Base-by-base conservation (phyloP, 2,797 vertebrate species). In the Anas acuta region DNA sequence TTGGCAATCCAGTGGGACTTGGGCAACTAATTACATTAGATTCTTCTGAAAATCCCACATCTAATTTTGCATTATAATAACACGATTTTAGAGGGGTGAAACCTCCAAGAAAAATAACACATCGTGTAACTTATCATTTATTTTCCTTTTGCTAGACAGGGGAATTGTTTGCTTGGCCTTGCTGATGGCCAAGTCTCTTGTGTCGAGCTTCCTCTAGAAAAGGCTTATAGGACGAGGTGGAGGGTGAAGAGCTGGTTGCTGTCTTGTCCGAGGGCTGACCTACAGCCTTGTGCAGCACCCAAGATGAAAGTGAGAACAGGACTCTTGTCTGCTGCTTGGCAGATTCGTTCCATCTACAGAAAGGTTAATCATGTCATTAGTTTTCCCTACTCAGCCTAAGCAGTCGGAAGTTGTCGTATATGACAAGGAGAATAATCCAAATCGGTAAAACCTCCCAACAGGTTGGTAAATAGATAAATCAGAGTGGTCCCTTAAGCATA, bases 401-500 rank as follows among this genome's bases (percentile, higher is more conserved):
- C 22, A 15, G 20, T 81, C 51, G 62, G 41, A 74, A 96, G 49
- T 92, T 83, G 76, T 37, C 93, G 60, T 51, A 12, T 51, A 4
- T 58, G 60, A 85, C 70, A 25, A 80, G 51, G 73, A 93, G n/a
- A 91, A 70, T 77, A 89, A 96, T 96, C 72, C 91, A 86, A 87
- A 91, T 87, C 67, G 54, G 90, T 87, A 79, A 67, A 81, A 92
- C 35, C 49, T 95, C 96, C 94, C 84, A 47, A 66, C 7, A 72
- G 90, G 76, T 92, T 72, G 32, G 78, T 94, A 90, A 92, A 94
- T 93, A 95, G 96, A 96, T 97, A 92, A 97, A 92, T 97, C 67
- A 89, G 92, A 86, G 72, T 11, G 10, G 26, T 93, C 94, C 87
- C 75, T 92, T 91, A 93, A 93, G 95, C 62, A 77, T 32, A 89